Evolutionary conservation across 2,797 vertebrate genomes (phyloP).

Genomic region (Gymnocypris eckloni): DNA sequence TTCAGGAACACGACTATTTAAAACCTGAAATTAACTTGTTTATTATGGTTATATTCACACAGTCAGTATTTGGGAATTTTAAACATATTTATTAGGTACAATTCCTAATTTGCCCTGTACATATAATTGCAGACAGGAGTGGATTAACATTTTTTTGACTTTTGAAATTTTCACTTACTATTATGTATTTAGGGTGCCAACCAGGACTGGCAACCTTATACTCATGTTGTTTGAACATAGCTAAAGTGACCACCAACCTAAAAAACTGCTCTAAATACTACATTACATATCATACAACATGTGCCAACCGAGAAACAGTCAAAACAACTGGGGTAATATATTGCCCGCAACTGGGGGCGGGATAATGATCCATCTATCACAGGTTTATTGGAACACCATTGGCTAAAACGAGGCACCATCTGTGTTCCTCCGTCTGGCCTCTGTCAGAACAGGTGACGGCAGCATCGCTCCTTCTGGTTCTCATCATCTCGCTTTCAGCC

Average conservation of each 20-base stretch:
- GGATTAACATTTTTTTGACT: background rate
- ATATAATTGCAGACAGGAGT: background rate
- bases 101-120: no score
- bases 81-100: no score
- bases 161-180: background rate
- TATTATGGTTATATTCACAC: no score
- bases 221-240: background rate
- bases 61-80: no score
- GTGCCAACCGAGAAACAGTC: constrained; percentile 22
- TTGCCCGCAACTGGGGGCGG: constrained; percentile 17
- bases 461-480: constrained; percentile 56
- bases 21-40: constrained; percentile 26
- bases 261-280: background rate
- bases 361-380: constrained; percentile 52
- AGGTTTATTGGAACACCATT: constrained; percentile 49
- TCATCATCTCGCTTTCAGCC: constrained; percentile 36
- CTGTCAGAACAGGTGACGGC: constrained; percentile 53
- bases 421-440: constrained; percentile 55
- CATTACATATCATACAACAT: constrained; percentile 52
- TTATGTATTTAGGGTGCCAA: background rate
- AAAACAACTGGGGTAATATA: constrained; percentile 34
- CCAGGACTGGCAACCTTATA: background rate
- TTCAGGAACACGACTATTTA: constrained; percentile 44
- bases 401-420: constrained; percentile 51
- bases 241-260: constrained; percentile 5